Evolutionary conservation across 2,888 invertebrate species (phyloP).

Genomic region (Thereva unica): DNA sequence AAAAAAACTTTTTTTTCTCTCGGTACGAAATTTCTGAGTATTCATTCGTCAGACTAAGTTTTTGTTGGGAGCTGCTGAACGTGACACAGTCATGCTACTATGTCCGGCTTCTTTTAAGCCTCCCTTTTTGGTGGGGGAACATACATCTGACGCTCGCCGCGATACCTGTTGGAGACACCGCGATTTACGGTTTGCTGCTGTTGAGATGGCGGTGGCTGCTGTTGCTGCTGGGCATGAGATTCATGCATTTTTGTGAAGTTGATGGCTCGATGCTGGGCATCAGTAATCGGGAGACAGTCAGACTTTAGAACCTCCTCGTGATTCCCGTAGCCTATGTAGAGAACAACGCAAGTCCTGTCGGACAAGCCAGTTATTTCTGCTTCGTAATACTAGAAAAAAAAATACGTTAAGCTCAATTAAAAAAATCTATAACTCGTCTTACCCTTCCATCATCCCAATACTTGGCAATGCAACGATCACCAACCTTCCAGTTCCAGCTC

Average conservation of each 20-base stretch:
- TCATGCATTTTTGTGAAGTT: constrained; percentile 42
- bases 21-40: too few species aligned
- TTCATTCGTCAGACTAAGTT: too few species aligned
- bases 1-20: too few species aligned
- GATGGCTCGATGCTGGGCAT: constrained; percentile 51
- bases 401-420: constrained; percentile 23
- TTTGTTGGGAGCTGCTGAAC: too few species aligned
- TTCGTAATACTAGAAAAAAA: constrained; percentile 72
- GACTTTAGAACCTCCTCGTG: constrained; percentile 84
- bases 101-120: constrained; percentile 44
- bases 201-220: constrained; percentile 37
- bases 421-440: constrained; percentile 49
- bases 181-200: constrained; percentile 36
- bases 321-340: constrained; percentile 86
- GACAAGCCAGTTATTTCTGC: constrained; percentile 81
- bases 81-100: constrained; percentile 11
- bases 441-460: constrained; percentile 93
- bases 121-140: constrained; percentile 59
- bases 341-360: constrained; percentile 82
- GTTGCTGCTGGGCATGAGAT: constrained; percentile 40
- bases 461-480: constrained; percentile 84
- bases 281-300: constrained; percentile 74
- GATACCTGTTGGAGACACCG: constrained; percentile 49
- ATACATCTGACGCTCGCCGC: constrained; percentile 57
- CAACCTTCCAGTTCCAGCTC: constrained; percentile 70